Evolutionary conservation across 2,888 invertebrate species (phyloP).

Genomic region (Hydroisotoma schaefferi): DNA sequence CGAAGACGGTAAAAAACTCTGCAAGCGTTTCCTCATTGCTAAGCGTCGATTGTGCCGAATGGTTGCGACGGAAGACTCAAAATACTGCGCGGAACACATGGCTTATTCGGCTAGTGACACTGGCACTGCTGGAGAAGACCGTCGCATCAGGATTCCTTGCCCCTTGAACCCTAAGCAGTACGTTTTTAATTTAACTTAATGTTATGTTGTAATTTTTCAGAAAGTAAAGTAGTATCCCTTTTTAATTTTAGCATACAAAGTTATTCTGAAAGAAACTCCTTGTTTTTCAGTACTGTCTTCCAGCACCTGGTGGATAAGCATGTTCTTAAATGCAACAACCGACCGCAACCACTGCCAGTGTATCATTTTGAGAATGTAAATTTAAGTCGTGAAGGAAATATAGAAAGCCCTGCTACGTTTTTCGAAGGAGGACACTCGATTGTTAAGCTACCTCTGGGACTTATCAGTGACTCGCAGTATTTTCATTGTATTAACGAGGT

Average conservation of each 20-base stretch:
- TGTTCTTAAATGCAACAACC: neutral
- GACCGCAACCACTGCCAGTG: neutral
- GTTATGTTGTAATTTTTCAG: too few species aligned
- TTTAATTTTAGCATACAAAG: too few species aligned
- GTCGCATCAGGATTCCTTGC: conserved; percentile 19
- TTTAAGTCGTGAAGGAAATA: too few species aligned
- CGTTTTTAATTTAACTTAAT: neutral
- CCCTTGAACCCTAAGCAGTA: conserved; percentile 25
- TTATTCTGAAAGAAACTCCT: too few species aligned
- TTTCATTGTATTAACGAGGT: too few species aligned
- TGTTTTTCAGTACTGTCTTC: neutral
- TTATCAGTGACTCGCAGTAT: too few species aligned
- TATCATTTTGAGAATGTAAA: neutral
- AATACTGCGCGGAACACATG: conserved; percentile 23
- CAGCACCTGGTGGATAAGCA: neutral
- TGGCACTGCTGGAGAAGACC: neutral
- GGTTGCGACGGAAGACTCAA: neutral
- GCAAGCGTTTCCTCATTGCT: conserved; percentile 6
- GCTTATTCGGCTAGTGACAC: conserved; percentile 6
- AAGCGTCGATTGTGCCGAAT: conserved; percentile 20
- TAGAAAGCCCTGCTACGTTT: too few species aligned
- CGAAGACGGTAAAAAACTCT: too few species aligned
- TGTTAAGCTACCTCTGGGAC: too few species aligned
- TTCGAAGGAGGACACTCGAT: too few species aligned
- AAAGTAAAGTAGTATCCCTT: too few species aligned